Evolutionary conservation across 2,888 invertebrate species (phyloP).

Genomic region (Acanthosoma haemorrhoidale): DNA sequence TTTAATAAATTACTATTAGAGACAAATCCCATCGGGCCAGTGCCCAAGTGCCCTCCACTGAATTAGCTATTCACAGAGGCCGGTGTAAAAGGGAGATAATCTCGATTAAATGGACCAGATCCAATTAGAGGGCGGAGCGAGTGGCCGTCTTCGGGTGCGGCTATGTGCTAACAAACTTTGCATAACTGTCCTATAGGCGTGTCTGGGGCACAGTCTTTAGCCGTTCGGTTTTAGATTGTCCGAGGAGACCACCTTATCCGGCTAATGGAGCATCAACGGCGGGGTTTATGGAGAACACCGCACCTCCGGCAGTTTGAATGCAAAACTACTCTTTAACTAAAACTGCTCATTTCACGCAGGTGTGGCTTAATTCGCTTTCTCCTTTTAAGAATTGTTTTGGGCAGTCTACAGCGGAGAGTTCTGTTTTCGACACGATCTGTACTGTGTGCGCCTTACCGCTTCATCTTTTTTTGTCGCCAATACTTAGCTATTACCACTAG

Average conservation of each 20-base stretch:
- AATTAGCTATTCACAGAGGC: neutral
- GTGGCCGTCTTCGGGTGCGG: neutral
- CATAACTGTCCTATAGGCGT: neutral
- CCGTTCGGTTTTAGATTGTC: neutral
- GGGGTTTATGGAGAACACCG: neutral
- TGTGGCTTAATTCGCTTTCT: no score
- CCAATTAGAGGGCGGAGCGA: conserved; percentile 4
- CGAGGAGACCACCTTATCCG: neutral
- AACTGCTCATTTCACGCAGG: neutral
- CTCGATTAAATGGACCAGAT: conserved; percentile 18
- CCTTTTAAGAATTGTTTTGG: no score
- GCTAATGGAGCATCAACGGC: neutral
- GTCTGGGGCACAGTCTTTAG: neutral
- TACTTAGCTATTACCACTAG: no score
- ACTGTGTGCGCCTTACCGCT: no score
- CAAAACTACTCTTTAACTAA: no score
- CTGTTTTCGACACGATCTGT: no score
- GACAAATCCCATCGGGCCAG: neutral
- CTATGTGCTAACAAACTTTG: neutral
- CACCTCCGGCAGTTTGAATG: no score
- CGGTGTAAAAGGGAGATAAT: neutral
- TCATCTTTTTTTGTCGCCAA: no score
- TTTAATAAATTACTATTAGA: neutral
- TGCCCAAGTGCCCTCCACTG: neutral
- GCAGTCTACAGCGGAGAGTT: no score